Conservation (phyloP, 2,888 invertebrate genomes). For the Agonopterix alstromeriana region DNA sequence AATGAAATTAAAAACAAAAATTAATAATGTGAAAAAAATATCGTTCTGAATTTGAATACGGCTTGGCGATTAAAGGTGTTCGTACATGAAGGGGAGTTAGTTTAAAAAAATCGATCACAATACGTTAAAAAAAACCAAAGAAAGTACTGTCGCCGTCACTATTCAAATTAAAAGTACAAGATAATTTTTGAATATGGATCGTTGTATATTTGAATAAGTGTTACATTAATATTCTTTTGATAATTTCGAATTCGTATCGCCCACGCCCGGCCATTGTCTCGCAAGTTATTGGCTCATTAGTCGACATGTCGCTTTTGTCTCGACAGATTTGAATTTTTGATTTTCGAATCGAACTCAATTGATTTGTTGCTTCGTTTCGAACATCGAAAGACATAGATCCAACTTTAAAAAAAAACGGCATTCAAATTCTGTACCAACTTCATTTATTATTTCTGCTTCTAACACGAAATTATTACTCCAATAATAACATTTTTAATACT, state of each 20-base stretch:
- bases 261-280: conserved; percentile 70
- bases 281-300: conserved; percentile 75
- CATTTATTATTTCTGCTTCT: too few species aligned
- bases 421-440: too few species aligned
- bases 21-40: conserved; percentile 51
- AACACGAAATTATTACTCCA: neutral
- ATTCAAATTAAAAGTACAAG: conserved; percentile 63
- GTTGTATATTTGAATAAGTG: conserved; percentile 72
- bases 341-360: conserved; percentile 65
- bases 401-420: too few species aligned
- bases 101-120: conserved; percentile 43
- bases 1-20: conserved; percentile 57
- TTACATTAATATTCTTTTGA: conserved; percentile 75
- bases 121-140: conserved; percentile 39
- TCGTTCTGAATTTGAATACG: conserved; percentile 56
- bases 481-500: conserved; percentile 14
- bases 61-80: conserved; percentile 42
- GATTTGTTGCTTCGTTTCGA: conserved; percentile 36
- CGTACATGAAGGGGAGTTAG: conserved; percentile 31
- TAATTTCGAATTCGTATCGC: conserved; percentile 69
- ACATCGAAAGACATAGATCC: conserved; percentile 8
- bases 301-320: conserved; percentile 60
- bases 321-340: conserved; percentile 68
- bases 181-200: conserved; percentile 70
- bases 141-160: conserved; percentile 54